Evolutionary conservation across 2,888 invertebrate species (phyloP), one percentile per base, ranked within the genome.

Genomic region (Heliconius erato): DNA sequence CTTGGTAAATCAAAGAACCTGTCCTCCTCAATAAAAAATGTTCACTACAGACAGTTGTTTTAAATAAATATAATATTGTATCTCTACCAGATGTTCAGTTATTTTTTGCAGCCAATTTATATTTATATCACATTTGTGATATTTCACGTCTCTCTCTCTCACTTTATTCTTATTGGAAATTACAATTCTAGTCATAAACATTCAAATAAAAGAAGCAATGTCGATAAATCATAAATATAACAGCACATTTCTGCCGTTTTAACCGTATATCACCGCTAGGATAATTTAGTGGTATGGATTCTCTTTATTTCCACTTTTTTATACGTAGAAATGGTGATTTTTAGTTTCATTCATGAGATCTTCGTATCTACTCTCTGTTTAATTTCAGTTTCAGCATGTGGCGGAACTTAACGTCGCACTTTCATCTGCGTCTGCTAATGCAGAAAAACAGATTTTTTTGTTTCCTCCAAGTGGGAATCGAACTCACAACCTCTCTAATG

Each of bases 271-370:
- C 93, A 93, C 89, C 89, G 90, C 89, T 88, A 87, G 87, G 89
- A 87, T 90, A 87, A 88, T 71, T 40, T 71, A 71, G 71, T 71
- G 3, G 71, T 71, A 40, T 71, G 71, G 88, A 89, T 91, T 91
- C 89, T 87, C 89, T 91, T 91, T 94, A 92, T 94, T 93, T 93
- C 90, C 90, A 90, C 90, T 87, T 91, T 94, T 94, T 94, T 94
- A 92, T 92, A 89, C 89, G 91, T 91, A 92, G 90, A 89, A 89
- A 14, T 26, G 26, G 4, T 14, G 14, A 5, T 40, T 26, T 72
- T 40, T n/a, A 44, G n/a, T 14, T 23, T 14, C n/a, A 26, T n/a
- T n/a, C 0, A 59, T 59, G 49, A 49, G 16, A 49, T 49, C 5
- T 1, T 49, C 16, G 5, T 16, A 16, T 49, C 49, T 49, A 3